These are phyloP conservation scores for Apostichopus californicus DNA, from an alignment of 35 echinoderm and acorn worm species.

Conservation along the genomic window DNA sequence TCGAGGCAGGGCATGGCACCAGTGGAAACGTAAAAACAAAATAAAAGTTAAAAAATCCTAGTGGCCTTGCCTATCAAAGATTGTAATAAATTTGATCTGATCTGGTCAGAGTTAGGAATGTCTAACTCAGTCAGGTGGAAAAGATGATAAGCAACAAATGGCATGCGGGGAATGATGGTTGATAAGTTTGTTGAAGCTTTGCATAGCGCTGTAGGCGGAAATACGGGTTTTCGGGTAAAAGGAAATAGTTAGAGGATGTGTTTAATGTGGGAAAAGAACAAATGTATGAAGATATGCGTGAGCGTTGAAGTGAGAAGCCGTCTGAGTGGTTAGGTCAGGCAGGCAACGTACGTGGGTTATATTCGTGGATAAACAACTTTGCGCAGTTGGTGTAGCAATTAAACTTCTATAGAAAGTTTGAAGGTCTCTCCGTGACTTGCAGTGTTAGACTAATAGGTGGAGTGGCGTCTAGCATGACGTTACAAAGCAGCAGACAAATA, in stretches of 20 bases:
- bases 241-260: neutral
- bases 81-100: conserved; percentile 5
- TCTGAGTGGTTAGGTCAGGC: too few relatives aligned
- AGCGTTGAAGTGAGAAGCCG: neutral
- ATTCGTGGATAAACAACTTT: too few relatives aligned
- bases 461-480: too few relatives aligned
- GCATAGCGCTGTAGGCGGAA: neutral
- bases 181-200: neutral
- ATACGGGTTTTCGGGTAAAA: neutral
- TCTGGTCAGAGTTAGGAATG: neutral
- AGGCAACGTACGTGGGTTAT: too few relatives aligned
- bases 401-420: too few relatives aligned
- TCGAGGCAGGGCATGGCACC: neutral
- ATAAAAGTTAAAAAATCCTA: neutral
- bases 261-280: neutral
- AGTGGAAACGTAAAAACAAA: neutral
- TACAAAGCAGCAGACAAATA: too few relatives aligned
- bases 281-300: neutral
- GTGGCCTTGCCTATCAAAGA: neutral
- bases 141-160: neutral
- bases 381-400: too few relatives aligned
- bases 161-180: neutral
- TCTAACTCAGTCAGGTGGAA: neutral
- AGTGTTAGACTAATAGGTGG: too few relatives aligned
- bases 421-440: too few relatives aligned